These are phyloP conservation scores for Apus apus DNA, from an alignment of 2,113 vertebrate genomes.

Conservation along the genomic window DNA sequence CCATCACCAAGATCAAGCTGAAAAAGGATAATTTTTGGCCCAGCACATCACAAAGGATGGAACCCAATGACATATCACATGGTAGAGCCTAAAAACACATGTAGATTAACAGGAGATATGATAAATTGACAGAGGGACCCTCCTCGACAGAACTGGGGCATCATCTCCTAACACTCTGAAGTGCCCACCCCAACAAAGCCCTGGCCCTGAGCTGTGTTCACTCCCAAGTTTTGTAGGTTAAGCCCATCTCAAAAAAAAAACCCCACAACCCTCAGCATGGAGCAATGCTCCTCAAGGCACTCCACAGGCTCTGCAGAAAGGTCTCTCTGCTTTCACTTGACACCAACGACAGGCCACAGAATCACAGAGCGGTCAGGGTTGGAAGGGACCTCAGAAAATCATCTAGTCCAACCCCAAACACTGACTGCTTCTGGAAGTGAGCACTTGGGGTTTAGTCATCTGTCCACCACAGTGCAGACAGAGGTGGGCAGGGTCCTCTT, in stretches of 20 bases:
- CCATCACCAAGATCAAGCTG: neutral
- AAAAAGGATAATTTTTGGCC: neutral
- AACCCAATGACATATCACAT: neutral
- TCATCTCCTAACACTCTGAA: neutral
- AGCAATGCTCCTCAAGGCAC: neutral
- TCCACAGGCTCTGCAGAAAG: rapidly evolving
- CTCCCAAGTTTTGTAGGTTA: neutral
- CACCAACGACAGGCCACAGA: neutral
- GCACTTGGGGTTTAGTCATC: rapidly evolving
- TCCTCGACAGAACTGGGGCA: neutral
- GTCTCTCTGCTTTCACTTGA: neutral
- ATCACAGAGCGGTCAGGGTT: no score
- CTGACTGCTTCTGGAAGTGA: neutral
- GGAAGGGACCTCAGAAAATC: no score
- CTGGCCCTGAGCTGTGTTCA: neutral
- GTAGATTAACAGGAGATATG: rapidly evolving
- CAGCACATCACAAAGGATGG: neutral
- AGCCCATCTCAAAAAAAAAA: neutral
- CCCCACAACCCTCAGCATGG: rapidly evolving
- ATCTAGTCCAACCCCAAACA: no score
- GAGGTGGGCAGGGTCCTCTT: neutral
- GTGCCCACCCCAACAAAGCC: neutral
- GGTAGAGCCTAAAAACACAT: neutral
- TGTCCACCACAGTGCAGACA: neutral
- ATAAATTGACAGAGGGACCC: neutral